Conservation (phyloP, 2,888 invertebrate genomes). For the Eilema caniola region DNA sequence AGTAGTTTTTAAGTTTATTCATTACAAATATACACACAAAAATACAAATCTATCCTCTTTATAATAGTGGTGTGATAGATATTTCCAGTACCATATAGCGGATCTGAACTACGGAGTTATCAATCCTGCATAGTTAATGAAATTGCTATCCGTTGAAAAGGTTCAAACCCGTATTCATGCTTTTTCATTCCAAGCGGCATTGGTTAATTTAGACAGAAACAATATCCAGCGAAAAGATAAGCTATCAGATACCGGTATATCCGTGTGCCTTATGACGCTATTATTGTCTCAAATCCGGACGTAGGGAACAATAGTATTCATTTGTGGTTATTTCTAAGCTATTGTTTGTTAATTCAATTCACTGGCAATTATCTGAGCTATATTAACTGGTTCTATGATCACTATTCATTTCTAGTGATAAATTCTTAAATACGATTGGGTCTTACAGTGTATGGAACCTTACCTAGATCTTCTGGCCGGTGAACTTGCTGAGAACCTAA, state of each 20-base stretch:
- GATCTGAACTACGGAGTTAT: neutral
- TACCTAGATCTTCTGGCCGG: too few species aligned
- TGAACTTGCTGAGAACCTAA: too few species aligned
- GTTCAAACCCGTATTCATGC: constrained; percentile 66
- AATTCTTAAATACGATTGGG: too few species aligned
- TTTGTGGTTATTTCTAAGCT: constrained; percentile 27
- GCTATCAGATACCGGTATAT: constrained; percentile 48
- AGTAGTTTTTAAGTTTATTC: too few species aligned
- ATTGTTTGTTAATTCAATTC: constrained; percentile 30
- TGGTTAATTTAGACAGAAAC: constrained; percentile 68
- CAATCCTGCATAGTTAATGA: neutral
- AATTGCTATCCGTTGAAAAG: constrained; percentile 54
- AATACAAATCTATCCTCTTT: too few species aligned
- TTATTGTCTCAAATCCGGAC: constrained; percentile 32
- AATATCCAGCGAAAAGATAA: constrained; percentile 52
- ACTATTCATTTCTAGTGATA: neutral
- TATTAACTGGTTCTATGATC: neutral
- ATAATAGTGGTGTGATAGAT: too few species aligned
- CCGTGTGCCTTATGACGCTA: constrained; percentile 24
- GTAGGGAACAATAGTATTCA: constrained; percentile 30
- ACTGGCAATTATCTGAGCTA: constrained; percentile 11
- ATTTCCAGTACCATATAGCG: neutral
- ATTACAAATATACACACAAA: too few species aligned
- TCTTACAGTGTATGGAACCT: too few species aligned
- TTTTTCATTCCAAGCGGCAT: constrained; percentile 44